Evolutionary conservation across 2,113 vertebrate species (phyloP).

Genomic region (Glaucomys volans): DNA sequence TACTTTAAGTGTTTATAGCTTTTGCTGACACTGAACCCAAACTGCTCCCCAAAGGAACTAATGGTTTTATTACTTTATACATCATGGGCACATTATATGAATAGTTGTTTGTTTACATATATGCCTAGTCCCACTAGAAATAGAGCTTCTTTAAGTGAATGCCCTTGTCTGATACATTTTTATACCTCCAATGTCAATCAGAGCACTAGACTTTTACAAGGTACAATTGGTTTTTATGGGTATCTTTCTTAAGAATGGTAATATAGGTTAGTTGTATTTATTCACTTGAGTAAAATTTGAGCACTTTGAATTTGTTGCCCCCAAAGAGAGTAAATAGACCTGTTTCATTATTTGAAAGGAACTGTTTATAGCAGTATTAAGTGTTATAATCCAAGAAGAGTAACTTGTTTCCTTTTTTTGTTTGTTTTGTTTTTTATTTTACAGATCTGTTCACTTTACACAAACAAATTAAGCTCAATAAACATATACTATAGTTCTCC

Average conservation of each 20-base stretch:
- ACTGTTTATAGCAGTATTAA: background rate
- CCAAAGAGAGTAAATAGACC: slow-evolving; percentile 6
- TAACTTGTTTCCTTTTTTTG: background rate
- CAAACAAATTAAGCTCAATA: slow-evolving; percentile 6
- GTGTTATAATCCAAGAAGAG: slow-evolving; percentile 14
- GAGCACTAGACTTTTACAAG: background rate
- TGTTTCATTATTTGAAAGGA: slow-evolving; percentile 44
- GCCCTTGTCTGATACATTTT: slow-evolving; percentile 10
- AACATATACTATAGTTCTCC: background rate
- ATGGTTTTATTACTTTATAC: background rate
- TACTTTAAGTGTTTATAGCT: slow-evolving; percentile 29
- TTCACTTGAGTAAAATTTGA: slow-evolving; percentile 11
- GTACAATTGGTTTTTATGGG: slow-evolving; percentile 40
- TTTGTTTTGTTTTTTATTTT: background rate
- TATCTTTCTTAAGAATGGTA: slow-evolving; percentile 25
- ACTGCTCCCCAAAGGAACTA: background rate
- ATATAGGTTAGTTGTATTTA: background rate
- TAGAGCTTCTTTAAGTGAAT: background rate
- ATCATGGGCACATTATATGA: background rate
- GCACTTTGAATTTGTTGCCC: slow-evolving; percentile 31
- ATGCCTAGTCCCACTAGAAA: background rate
- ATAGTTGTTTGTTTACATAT: slow-evolving; percentile 7
- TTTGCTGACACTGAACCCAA: background rate
- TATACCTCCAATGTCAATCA: background rate
- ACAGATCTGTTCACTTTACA: slow-evolving; percentile 37